These are phyloP conservation scores for Drosophila birchii DNA, from an alignment of 2,888 invertebrate genomes.

Conservation along the genomic window DNA sequence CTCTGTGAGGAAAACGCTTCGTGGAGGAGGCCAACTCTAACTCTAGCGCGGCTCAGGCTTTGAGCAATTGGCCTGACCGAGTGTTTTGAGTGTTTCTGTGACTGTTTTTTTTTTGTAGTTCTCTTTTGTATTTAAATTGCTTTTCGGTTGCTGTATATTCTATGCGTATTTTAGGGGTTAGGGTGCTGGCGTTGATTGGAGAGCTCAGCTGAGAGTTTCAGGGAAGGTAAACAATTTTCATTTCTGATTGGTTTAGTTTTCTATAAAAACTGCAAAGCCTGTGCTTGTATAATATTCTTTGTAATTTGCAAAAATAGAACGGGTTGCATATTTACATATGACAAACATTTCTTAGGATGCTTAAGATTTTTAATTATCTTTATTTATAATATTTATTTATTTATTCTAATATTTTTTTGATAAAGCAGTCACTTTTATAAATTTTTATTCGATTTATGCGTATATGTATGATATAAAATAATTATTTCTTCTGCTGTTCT, in stretches of 20 bases:
- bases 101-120: slow-evolving; percentile 7
- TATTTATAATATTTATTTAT: too few relatives aligned
- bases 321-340: too few relatives aligned
- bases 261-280: too few relatives aligned
- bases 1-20: slow-evolving; percentile 28
- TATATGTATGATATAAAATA: too few relatives aligned
- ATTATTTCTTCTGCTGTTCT: too few relatives aligned
- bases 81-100: slow-evolving; percentile 28
- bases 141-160: slow-evolving; percentile 11
- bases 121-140: slow-evolving; percentile 2
- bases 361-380: too few relatives aligned
- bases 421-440: too few relatives aligned
- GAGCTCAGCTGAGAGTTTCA: slow-evolving; percentile 4
- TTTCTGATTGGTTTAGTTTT: neutral
- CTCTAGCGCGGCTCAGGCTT: neutral
- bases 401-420: too few relatives aligned
- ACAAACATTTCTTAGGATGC: too few relatives aligned
- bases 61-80: slow-evolving; percentile 25
- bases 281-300: too few relatives aligned
- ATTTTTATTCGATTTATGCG: too few relatives aligned
- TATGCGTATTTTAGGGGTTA: slow-evolving; percentile 22
- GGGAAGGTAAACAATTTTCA: neutral
- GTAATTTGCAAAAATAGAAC: too few relatives aligned
- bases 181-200: slow-evolving; percentile 14
- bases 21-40: neutral